These are phyloP conservation scores for Mus pahari DNA, from an alignment of 2,113 vertebrate species.

Conservation along the genomic window DNA sequence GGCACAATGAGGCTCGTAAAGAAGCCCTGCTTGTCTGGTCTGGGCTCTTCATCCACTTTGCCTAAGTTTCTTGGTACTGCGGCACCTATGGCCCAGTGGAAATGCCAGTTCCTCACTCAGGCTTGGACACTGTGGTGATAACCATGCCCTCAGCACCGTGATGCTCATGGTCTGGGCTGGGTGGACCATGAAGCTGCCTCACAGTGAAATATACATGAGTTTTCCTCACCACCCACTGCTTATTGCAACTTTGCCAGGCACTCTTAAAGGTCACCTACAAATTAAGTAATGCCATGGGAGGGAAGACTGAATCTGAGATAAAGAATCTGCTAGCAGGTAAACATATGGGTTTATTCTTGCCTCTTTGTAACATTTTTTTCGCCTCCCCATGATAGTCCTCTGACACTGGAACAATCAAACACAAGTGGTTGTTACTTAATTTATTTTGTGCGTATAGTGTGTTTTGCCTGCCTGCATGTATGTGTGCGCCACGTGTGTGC, in stretches of 20 bases:
- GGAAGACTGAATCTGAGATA: background rate
- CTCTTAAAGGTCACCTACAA: background rate
- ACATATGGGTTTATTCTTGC: background rate
- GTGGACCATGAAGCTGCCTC: background rate
- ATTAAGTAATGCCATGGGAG: background rate
- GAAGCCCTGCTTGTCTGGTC: background rate
- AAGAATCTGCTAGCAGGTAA: background rate
- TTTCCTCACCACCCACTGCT: background rate
- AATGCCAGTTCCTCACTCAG: background rate
- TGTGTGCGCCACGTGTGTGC: background rate
- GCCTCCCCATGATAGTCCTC: no score
- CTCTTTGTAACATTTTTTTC: background rate
- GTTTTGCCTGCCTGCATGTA: background rate
- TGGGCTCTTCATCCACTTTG: background rate
- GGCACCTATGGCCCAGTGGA: background rate
- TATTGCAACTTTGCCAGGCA: background rate
- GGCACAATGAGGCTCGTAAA: background rate
- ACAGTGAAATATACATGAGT: fast-evolving
- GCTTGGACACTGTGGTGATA: background rate
- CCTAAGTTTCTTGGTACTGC: background rate
- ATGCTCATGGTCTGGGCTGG: no score
- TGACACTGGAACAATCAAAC: background rate
- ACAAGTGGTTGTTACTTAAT: background rate
- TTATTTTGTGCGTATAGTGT: background rate
- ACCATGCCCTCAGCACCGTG: background rate